Evolutionary conservation across 2,113 vertebrate species (phyloP).

Genomic region (Polypterus bichir): DNA sequence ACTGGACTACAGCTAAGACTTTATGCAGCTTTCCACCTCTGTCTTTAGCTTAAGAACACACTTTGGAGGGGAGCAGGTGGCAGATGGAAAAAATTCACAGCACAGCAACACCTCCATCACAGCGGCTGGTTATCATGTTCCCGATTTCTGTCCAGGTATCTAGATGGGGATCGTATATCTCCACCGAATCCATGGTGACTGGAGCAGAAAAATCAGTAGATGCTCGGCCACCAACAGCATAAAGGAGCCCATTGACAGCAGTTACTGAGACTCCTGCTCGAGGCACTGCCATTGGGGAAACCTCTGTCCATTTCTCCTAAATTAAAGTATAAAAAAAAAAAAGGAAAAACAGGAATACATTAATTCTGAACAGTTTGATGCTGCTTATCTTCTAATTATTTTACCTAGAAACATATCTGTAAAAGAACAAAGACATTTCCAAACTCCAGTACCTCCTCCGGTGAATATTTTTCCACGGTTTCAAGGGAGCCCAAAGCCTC

Average conservation of each 20-base stretch:
- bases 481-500: conserved; percentile 78
- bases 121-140: conserved; percentile 96
- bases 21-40: too few relatives aligned
- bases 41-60: too few relatives aligned
- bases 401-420: too few relatives aligned
- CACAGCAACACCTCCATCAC: conserved; percentile 81
- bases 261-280: conserved; percentile 82
- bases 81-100: conserved; percentile 41
- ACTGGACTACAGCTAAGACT: too few relatives aligned
- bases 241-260: conserved; percentile 81
- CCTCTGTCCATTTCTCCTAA: conserved; percentile 89
- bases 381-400: too few relatives aligned
- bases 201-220: conserved; percentile 84
- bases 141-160: conserved; percentile 90
- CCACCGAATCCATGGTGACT: conserved; percentile 85
- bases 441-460: conserved; percentile 68
- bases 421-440: background rate
- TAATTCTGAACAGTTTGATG: too few relatives aligned
- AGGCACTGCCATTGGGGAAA: conserved; percentile 74
- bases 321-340: conserved; percentile 3
- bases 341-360: background rate
- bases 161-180: conserved; percentile 88
- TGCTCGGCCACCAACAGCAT: conserved; percentile 75
- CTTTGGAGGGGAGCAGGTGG: too few relatives aligned
- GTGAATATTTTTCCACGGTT: conserved; percentile 86